Base-by-base conservation (phyloP, 2,113 vertebrate species). In the Gymnocephalus cernua region DNA sequence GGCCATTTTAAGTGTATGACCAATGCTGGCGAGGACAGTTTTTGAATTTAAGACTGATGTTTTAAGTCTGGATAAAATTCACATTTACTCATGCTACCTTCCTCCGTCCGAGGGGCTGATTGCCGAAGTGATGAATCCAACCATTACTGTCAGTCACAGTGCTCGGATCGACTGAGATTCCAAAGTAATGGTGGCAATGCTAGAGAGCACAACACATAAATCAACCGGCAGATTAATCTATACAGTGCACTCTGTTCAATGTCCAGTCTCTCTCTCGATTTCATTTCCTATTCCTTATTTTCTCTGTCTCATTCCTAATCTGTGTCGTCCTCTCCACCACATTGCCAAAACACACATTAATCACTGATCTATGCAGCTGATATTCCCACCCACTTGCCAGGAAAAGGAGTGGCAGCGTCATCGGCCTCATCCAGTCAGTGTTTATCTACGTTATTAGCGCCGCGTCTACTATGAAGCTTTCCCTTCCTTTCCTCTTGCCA, bases 381-480 rank as follows among this genome's bases (percentile, higher is more conserved):
- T 86, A 80, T 67, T 85, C 73, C 81, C 79, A 44, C 82, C 74
- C 70, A 71, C 85, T 81, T 54, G 44, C 62, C 35, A 74, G 63
- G 53, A 81, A 58, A 74, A 41, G 58, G 65, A 78, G 53, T 11
- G 44, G 63, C 56, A 65, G 64, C 18, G 0, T 21, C 75, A 47
- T 62, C 54, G 10, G 70, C 75, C 71, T 64, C 86, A 72, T 74
- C 75, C 69, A 80, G 41, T 53, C 79, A 48, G 79, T 84, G 82
- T 89, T 91, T 87, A 92, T 91, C 82, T 87, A 74, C 57, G 48
- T 89, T 86, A 90, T 88, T 90, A 78, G 73, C 51, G 48, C 25
- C n/a, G 70, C 61, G 16, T 74, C 61, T 62, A 47, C 73, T 66
- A 77, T 69, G 16, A 85, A 68, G 68, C 77, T 14, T 66, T 67